Evolutionary conservation across 2,113 vertebrate species (phyloP).

Genomic region (Morone saxatilis): DNA sequence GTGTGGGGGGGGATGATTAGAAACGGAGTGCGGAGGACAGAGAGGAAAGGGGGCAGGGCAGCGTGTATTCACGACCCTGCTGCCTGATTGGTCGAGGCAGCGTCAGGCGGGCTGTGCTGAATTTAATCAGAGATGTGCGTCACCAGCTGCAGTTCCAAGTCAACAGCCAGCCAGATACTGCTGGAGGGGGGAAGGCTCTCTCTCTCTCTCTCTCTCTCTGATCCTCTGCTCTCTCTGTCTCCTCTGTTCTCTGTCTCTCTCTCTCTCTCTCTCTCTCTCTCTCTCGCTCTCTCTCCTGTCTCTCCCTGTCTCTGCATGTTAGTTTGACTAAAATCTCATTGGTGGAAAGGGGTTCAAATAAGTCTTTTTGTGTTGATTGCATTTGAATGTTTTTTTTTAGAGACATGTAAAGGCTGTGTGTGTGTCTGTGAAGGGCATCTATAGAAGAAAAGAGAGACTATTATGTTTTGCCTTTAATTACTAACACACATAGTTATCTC

Average conservation of each 20-base stretch:
- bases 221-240: neutral
- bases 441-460: neutral
- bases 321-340: constrained; percentile 32
- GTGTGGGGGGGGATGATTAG: constrained; percentile 13
- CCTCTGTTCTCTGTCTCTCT: neutral
- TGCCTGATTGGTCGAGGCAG: constrained; percentile 66
- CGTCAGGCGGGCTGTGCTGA: constrained; percentile 79
- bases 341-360: neutral
- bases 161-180: constrained; percentile 76
- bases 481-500: neutral
- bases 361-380: neutral
- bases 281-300: neutral
- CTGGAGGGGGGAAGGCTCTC: constrained; percentile 74
- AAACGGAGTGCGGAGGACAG: constrained; percentile 50
- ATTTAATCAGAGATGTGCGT: constrained; percentile 89
- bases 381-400: neutral
- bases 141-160: constrained; percentile 85
- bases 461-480: neutral
- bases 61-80: constrained; percentile 46
- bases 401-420: neutral
- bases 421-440: neutral
- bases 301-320: constrained; percentile 1
- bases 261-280: neutral
- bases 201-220: constrained; percentile 11
- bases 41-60: constrained; percentile 62